phyloP scores from a whole-genome alignment of 2,888 invertebrate genomes.

The Sesia bembeciformis region DNA sequence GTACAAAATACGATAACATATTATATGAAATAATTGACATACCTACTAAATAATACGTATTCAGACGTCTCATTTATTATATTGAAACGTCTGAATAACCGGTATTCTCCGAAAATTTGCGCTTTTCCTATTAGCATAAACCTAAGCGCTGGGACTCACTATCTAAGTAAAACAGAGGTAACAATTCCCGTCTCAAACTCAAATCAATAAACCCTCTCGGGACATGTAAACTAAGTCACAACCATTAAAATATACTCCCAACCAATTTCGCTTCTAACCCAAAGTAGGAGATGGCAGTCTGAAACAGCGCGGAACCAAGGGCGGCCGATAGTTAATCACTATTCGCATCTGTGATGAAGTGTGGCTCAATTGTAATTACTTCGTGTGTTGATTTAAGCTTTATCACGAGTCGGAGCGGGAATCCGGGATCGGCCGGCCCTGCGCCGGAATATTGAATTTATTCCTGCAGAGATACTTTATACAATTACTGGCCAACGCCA shows the following conservation, averaged over 20 bases:
- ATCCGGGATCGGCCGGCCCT: conserved; percentile 24
- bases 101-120: too few species aligned
- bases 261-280: conserved; percentile 36
- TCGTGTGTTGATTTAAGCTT: conserved; percentile 71
- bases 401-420: conserved; percentile 47
- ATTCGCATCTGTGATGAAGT: conserved; percentile 67
- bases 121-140: too few species aligned
- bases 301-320: conserved; percentile 34
- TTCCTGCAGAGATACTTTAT: conserved; percentile 52
- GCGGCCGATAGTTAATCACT: conserved; percentile 58
- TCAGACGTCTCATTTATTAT: too few species aligned
- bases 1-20: too few species aligned
- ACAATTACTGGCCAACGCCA: conserved; percentile 54
- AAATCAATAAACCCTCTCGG: conserved; percentile 21
- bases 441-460: conserved; percentile 56
- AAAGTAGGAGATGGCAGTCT: conserved; percentile 17
- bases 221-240: conserved; percentile 24
- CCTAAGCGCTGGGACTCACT: too few species aligned
- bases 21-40: too few species aligned
- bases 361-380: conserved; percentile 67
- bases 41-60: too few species aligned
- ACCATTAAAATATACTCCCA: conserved; percentile 32
- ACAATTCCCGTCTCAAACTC: conserved; percentile 16
- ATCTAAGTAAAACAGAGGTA: conserved; percentile 1
- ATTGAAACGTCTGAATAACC: too few species aligned